phyloP scores from a whole-genome alignment of 2,113 vertebrate genomes.

The Gobius niger region DNA sequence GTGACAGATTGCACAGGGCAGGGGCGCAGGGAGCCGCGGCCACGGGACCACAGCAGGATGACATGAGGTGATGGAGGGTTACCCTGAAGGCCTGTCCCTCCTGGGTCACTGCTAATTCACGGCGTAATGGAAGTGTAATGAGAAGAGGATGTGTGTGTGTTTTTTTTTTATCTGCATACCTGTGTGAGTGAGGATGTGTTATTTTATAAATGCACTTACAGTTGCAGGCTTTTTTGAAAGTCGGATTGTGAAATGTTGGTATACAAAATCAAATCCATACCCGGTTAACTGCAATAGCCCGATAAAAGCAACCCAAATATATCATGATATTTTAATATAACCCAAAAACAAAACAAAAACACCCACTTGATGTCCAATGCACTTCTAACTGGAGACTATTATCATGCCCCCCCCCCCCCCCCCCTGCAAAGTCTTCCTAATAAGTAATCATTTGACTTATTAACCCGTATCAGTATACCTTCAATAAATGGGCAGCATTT shows the following conservation, averaged over 20 bases:
- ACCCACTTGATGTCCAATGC: not conserved
- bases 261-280: too few relatives aligned
- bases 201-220: not conserved
- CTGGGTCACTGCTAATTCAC: conserved; percentile 48
- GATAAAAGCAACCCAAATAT: not conserved
- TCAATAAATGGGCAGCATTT: conserved; percentile 54
- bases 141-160: conserved; percentile 23
- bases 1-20: conserved; percentile 52
- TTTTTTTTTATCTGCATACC: not conserved
- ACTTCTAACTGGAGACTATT: not conserved
- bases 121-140: conserved; percentile 14
- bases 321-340: not conserved
- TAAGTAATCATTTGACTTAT: conserved; percentile 19
- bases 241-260: too few relatives aligned
- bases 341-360: not conserved
- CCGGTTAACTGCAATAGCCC: too few relatives aligned
- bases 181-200: not conserved
- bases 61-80: conserved; percentile 19
- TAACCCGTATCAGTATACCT: conserved; percentile 6
- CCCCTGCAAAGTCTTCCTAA: conserved; percentile 17
- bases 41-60: conserved; percentile 21
- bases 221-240: too few relatives aligned
- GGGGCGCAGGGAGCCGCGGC: conserved; percentile 8
- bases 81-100: conserved; percentile 49
- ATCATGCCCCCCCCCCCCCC: not conserved